Conservation (phyloP, 2,888 invertebrate species). For the Agrotis puta region DNA sequence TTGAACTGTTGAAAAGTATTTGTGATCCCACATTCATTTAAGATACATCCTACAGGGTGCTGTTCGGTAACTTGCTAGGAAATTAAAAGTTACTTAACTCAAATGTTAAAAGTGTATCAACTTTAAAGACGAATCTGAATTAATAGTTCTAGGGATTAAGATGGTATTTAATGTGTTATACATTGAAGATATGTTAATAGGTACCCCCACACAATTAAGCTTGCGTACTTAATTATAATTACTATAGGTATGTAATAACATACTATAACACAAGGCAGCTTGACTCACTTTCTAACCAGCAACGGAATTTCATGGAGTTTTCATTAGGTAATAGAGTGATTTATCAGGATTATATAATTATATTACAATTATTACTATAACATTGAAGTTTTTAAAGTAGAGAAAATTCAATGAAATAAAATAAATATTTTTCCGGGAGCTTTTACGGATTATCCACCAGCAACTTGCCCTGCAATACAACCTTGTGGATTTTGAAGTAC, state of each 20-base stretch:
- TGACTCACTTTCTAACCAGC: no score
- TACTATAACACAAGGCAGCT: background rate
- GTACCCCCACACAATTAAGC: background rate
- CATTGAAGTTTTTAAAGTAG: no score
- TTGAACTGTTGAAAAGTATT: constrained; percentile 20
- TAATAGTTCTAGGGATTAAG: background rate
- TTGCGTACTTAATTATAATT: background rate
- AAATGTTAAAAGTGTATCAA: background rate
- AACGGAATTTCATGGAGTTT: no score
- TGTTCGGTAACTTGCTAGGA: background rate
- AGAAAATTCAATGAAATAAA: no score
- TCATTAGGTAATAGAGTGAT: no score
- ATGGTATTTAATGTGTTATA: background rate
- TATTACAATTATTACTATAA: no score
- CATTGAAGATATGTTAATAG: background rate
- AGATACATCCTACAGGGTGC: background rate
- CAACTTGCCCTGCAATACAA: no score
- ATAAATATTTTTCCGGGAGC: no score
- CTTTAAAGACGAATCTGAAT: background rate
- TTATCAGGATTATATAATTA: no score
- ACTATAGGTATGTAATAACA: background rate
- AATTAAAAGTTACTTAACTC: background rate
- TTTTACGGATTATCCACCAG: no score
- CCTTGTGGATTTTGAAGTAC: no score
- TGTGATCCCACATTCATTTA: background rate